Evolutionary conservation across 1,140 invertebrate genomes (phyloP), one percentile per base, ranked within the genome.

Genomic region (Megalopta genalis): DNA sequence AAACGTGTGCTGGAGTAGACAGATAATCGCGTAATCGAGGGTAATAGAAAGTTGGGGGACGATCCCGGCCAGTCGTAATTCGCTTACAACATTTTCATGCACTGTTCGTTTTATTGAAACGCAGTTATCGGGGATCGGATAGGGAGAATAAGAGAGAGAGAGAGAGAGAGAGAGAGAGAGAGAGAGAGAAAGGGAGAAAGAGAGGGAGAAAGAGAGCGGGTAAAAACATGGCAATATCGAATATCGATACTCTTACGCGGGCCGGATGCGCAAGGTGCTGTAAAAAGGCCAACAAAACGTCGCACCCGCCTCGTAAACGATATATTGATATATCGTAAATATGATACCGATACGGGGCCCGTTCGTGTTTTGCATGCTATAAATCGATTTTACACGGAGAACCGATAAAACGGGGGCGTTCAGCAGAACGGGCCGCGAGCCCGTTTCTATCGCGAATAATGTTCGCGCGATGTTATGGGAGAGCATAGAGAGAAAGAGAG

Each of bases 311-410:
- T 77, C 68, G 76, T 77, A 77, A 77, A 77, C 46, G 75, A 77
- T 63, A 63, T 77, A 77, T 77, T 25, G 46, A 32, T 72, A 27
- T 54, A 71, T 77, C 76, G 76, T 77, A 77, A 77, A 77, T 77
- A 77, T 54, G 76, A 77, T 77, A 77, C 59, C 59, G 67, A 62
- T 77, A 77, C 74, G 6, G 39, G 18, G 52, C n/a, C n/a, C 65
- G 52, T 46, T 23, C 37, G 16, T 39, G 46, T 77, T 77, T 72
- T 77, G 76, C 76, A 77, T 64, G 59, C 37, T 71, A 27, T 77
- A 77, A 77, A 77, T 77, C 76, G 76, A 77, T 77, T 77, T 77
- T 77, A 63, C 68, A 71, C 76, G 59, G 39, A 9, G 59, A 42
- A 21, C 54, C 68, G 76, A 77, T 77, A 77, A 77, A 77, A 77